Percentiles rank a stretch among this genome's conserved stretches.
phyloP scores from a whole-genome alignment of 2,888 invertebrate genomes.

The Exephanes ischioxanthus region DNA sequence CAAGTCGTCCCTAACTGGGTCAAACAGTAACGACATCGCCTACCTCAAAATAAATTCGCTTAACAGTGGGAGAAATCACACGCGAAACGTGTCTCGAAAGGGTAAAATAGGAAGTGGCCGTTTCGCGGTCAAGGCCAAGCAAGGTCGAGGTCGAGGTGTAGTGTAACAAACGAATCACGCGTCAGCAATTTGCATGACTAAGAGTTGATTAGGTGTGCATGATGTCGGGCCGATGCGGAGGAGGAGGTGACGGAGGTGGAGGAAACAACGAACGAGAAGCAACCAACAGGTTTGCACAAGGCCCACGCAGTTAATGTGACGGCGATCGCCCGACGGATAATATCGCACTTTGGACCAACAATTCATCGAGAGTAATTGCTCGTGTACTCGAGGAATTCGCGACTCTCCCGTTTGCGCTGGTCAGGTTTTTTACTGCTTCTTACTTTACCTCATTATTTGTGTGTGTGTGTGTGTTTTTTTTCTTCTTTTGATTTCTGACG shows the following conservation, averaged over 20 bases:
- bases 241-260: conserved; percentile 6
- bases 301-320: conserved; percentile 30
- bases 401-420: conserved; percentile 47
- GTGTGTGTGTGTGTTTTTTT: neutral
- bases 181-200: conserved; percentile 55
- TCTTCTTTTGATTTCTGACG: conserved; percentile 32
- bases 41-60: neutral
- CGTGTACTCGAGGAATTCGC: conserved; percentile 24
- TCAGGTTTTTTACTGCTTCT: conserved; percentile 39
- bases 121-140: conserved; percentile 35
- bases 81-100: neutral
- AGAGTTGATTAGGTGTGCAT: conserved; percentile 53
- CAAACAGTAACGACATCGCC: conserved; percentile 1
- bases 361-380: conserved; percentile 19
- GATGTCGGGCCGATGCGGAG: conserved; percentile 42
- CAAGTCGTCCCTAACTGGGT: neutral
- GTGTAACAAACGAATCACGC: conserved; percentile 57
- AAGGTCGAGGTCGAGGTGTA: conserved; percentile 28
- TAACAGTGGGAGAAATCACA: neutral
- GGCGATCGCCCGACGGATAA: conserved; percentile 47
- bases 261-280: conserved; percentile 35
- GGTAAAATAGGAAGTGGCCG: conserved; percentile 14
- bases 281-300: conserved; percentile 40
- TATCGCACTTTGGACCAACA: conserved; percentile 46
- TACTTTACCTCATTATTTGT: conserved; percentile 17